A percentile compares a stretch with the other conserved stretches of the same genome.
Conservation (phyloP, 2,113 vertebrate genomes). For the Xerus inauris region DNA sequence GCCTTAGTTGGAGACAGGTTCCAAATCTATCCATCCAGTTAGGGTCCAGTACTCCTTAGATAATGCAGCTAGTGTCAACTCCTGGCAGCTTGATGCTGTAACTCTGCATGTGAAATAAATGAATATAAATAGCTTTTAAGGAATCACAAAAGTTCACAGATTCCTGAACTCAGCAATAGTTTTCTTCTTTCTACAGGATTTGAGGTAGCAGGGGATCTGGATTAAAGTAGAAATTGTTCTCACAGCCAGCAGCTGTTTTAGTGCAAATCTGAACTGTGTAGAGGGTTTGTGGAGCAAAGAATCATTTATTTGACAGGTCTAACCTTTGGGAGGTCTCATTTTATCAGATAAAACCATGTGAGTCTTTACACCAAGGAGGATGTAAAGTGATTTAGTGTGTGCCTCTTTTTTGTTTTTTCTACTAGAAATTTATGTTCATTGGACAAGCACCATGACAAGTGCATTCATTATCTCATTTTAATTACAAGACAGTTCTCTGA, state of each 20-base stretch:
- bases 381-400: not conserved
- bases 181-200: not conserved
- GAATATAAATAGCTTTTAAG: not conserved
- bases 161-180: not conserved
- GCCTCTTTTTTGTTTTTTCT: no score
- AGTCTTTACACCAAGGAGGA: not conserved
- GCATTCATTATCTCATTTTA: no score
- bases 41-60: not conserved
- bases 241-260: not conserved
- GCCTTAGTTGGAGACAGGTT: not conserved
- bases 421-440: no score
- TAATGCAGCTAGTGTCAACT: not conserved
- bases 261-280: not conserved
- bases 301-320: not conserved
- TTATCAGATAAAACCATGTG: not conserved
- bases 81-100: not conserved
- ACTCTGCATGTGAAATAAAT: conserved; percentile 5
- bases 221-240: not conserved
- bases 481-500: no score
- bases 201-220: not conserved
- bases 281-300: not conserved
- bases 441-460: no score
- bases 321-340: not conserved
- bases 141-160: not conserved
- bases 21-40: not conserved